Evolutionary conservation across 2,888 invertebrate genomes (phyloP), one percentile per base, ranked within the genome.

Genomic region (Drosophila flavopinicola): DNA sequence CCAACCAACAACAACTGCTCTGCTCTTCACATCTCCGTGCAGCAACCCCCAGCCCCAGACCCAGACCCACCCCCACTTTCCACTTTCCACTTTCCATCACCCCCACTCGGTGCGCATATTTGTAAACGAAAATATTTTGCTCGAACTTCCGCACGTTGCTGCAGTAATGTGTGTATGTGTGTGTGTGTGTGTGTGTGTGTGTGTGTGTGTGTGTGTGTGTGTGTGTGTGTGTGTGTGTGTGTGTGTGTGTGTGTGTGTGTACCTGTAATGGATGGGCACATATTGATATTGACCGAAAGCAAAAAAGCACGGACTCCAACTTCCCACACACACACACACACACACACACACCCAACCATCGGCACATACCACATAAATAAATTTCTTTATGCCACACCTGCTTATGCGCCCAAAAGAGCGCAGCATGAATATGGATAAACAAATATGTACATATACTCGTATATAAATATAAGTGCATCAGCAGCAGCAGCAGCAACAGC

Each of bases 211-310:
- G 4, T 4, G 13, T 32, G 9, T 13, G 5, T 9, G 1, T 4
- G 17, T 5, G 6, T 13, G 5, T 15, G 25, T 27, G 2, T 25
- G 25, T 49, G 30, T 35, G 39, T 24, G n/a, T 17, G 25, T 33
- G 27, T 20, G 30, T 27, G 49, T 58, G 48, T 30, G 24, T 7
- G 35, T 13, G 13, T n/a, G n/a, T 32, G 10, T 32, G 24, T 17
- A 23, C 10, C 15, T 57, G 48, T 57, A 61, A 49, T 61, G 63
- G 45, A 38, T 33, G 38, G 29, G 29, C 73, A 67, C 48, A 67
- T 73, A 73, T 73, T 74, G 69, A 59, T 72, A 68, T 68, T 72
- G 74, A 68, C 74, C 74, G 45, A 68, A 67, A 60, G 65, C 54
- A 49, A 64, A 64, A 44, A 59, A 64, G 33, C 52, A 29, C 32